A percentile compares a stretch with the other conserved stretches of the same genome.
Conservation (phyloP, 2,888 invertebrate genomes). For the Calliphora vomitoria region DNA sequence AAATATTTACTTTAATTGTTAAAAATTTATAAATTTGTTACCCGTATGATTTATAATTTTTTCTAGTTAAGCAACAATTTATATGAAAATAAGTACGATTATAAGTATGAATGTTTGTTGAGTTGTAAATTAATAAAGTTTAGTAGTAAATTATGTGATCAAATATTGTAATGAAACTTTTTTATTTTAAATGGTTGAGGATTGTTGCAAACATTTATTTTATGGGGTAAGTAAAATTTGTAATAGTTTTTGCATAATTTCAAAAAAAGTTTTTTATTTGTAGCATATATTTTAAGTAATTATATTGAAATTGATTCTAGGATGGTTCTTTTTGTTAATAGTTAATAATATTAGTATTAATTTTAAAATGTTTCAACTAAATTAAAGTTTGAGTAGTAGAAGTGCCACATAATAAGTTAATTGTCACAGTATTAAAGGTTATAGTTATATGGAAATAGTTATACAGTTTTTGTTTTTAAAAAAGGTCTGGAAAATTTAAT, state of each 20-base stretch:
- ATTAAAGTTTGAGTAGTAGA: neutral
- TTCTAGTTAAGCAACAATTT: neutral
- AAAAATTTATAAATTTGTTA: conserved; percentile 18
- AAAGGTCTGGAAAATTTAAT: no score
- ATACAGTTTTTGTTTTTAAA: no score
- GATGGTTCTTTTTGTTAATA: no score
- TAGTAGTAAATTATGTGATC: conserved; percentile 21
- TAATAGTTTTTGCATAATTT: neutral
- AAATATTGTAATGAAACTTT: conserved; percentile 13
- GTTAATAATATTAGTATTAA: no score
- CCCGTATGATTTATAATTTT: neutral
- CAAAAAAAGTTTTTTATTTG: neutral
- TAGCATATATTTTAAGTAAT: no score
- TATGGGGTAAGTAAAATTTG: neutral
- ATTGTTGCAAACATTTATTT: neutral
- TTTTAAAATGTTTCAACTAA: no score
- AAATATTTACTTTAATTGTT: conserved; percentile 32
- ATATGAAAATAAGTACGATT: neutral
- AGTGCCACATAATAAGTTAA: neutral
- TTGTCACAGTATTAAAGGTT: no score
- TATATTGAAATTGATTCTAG: no score
- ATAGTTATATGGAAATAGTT: no score
- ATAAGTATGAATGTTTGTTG: neutral
- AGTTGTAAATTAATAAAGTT: conserved; percentile 23
- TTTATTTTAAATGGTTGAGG: neutral